Conservation (phyloP, 2,888 invertebrate genomes). For the Lysandra coridon region DNA sequence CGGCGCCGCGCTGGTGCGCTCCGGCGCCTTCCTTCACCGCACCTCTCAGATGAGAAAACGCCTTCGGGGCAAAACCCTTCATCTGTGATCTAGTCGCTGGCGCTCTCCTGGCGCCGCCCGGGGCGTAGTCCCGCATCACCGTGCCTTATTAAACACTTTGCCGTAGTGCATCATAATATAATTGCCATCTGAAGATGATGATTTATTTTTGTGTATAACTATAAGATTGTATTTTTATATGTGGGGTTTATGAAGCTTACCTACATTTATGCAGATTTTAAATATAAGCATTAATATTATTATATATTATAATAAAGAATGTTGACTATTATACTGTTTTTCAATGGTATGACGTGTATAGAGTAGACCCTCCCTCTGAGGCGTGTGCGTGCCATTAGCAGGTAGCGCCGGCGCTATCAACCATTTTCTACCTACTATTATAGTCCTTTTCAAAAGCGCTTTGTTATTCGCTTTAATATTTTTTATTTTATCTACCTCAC, state of each 20-base stretch:
- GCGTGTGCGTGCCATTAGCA: conserved; percentile 45
- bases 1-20: conserved; percentile 83
- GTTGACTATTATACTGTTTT: conserved; percentile 68
- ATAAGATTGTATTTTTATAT: conserved; percentile 76
- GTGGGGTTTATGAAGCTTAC: conserved; percentile 74
- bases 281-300: conserved; percentile 67
- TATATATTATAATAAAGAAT: conserved; percentile 66
- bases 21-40: conserved; percentile 81
- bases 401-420: conserved; percentile 62
- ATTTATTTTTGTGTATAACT: conserved; percentile 76
- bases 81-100: conserved; percentile 78
- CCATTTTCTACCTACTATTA: conserved; percentile 41
- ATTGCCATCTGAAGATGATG: conserved; percentile 64
- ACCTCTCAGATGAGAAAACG: conserved; percentile 72
- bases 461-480: not conserved
- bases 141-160: conserved; percentile 77
- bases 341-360: conserved; percentile 49
- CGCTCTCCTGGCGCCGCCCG: conserved; percentile 75
- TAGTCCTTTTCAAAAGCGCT: conserved; percentile 19
- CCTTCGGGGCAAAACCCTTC: conserved; percentile 65
- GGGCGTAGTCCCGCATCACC: conserved; percentile 75
- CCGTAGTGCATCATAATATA: conserved; percentile 79
- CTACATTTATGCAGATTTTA: conserved; percentile 73
- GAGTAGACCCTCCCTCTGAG: conserved; percentile 26
- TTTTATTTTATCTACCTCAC: not conserved